Evolutionary conservation across 1,140 invertebrate species (phyloP).

Genomic region (Palaemon carinicauda): DNA sequence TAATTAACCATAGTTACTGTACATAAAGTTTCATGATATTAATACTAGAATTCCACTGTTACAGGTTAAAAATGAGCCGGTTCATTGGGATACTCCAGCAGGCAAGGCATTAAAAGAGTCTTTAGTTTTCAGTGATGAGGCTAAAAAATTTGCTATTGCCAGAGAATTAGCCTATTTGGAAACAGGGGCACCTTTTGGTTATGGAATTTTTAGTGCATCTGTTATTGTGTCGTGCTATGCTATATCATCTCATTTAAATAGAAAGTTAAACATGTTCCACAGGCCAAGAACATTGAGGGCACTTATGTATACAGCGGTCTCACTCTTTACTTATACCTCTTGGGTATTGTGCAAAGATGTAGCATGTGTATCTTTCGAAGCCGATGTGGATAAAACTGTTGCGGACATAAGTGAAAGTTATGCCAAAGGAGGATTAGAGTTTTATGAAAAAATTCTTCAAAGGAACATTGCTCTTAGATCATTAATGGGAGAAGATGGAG

Average conservation of each 20-base stretch:
- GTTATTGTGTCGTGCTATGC: neutral
- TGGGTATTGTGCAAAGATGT: conserved; percentile 13
- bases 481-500: conserved; percentile 18
- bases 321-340: neutral
- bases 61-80: conserved; percentile 28
- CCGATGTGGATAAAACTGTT: neutral
- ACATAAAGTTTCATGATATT: neutral
- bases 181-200: neutral
- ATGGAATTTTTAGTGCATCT: neutral
- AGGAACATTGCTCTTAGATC: conserved; percentile 21
- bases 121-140: conserved; percentile 9
- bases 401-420: conserved; percentile 10
- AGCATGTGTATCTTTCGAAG: neutral
- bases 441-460: conserved; percentile 26
- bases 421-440: conserved; percentile 28
- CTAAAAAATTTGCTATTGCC: conserved; percentile 44
- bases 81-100: conserved; percentile 3
- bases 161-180: neutral
- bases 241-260: neutral
- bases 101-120: conserved; percentile 9
- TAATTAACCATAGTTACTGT: too few species aligned
- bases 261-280: neutral
- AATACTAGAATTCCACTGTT: neutral
- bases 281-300: neutral
- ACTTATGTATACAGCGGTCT: neutral